Base-by-base conservation (phyloP, 2,888 invertebrate species). In the Megastigmus dorsalis region DNA sequence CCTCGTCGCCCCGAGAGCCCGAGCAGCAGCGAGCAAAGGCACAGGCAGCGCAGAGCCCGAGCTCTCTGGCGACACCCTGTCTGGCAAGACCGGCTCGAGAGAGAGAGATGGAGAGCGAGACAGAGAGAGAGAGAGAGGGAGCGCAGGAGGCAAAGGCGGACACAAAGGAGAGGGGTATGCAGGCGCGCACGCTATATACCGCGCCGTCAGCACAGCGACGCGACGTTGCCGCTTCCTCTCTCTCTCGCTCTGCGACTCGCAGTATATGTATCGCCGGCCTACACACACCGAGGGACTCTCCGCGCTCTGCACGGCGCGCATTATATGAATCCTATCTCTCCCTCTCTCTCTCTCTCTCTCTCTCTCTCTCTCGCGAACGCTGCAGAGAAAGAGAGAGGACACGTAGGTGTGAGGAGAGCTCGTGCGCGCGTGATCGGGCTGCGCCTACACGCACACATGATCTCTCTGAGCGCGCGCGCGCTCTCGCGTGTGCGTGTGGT, bases 41-140 rank as follows among this genome's bases (percentile, higher is more conserved):
- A 15, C 50, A 28, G 50, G 36, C 26, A 43, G 45, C n/a, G 43
- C 54, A 54, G 52, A 18, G 20, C 50, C 81, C 78, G 81, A 79
- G 75, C 82, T n/a, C n/a, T n/a, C 93, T 92, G 95, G 95, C 95
- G 95, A 95, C 95, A 95, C 94, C 94, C 93, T 95, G 95, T 95
- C 95, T 95, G 94, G 94, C 93, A 91, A 93, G 93, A 93, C 92
- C 92, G 89, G 85, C 86, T 93, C 89, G 94, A 83, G 45, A 50
- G n/a, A 84, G 84, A 81, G 72, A 57, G 57, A 74, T 82, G 85
- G 79, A 68, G 62, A 4, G 52, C 68, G 75, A n/a, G 70, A 75
- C 75, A 75, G 70, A 75, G 75, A n/a, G 70, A 75, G 75, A 60
- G 26, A 30, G 54, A 28, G 54, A 28, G 55, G 18, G 36, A 57